Base-by-base conservation (phyloP, 2,888 invertebrate species). In the Ernsta delagoae region DNA sequence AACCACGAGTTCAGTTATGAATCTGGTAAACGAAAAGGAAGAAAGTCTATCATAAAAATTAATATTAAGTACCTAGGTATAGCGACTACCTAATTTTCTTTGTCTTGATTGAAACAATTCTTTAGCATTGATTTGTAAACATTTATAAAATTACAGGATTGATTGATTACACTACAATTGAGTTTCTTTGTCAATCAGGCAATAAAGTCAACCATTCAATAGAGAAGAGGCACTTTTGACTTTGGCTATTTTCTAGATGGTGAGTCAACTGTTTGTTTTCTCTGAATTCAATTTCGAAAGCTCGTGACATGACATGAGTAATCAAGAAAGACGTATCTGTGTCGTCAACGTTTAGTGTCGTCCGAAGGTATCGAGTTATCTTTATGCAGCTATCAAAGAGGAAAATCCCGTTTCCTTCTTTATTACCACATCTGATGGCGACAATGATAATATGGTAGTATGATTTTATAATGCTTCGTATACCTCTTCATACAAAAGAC, bases 311-410 rank as follows among this genome's bases (percentile, higher is more conserved):
- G 16, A 16, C 41, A 41, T 50, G 78, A 82, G 78, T 78, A 79
- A 84, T 80, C 78, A 76, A 79, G 79, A 79, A 83, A 83, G 81
- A 82, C 77, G 72, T 79, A 76, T 76, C 80, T 69, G 74, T 75
- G 76, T 72, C 77, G 82, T 83, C 81, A 83, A 81, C 79, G 31
- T 82, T 80, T 79, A 82, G 79, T 79, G 39, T 39, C 39, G 75
- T 76, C 77, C 77, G 82, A 84, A 84, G 81, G 82, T 83, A 81
- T 79, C 9, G 75, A 79, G 74, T 79, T 83, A 87, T 83, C 83
- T 84, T 77, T 77, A 77, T 78, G 78, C 70, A 72, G 65, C 78
- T 82, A 78, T 83, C 83, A 78, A 78, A 72, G 77, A 71, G 77
- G 77, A 80, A 78, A 79, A 79, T 81, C 79, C 82, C 77, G 78